A percentile compares a stretch with the other conserved stretches of the same genome.
These are phyloP conservation scores for Drosophila anomelani DNA, from an alignment of 2,888 invertebrate genomes.

Conservation along the genomic window DNA sequence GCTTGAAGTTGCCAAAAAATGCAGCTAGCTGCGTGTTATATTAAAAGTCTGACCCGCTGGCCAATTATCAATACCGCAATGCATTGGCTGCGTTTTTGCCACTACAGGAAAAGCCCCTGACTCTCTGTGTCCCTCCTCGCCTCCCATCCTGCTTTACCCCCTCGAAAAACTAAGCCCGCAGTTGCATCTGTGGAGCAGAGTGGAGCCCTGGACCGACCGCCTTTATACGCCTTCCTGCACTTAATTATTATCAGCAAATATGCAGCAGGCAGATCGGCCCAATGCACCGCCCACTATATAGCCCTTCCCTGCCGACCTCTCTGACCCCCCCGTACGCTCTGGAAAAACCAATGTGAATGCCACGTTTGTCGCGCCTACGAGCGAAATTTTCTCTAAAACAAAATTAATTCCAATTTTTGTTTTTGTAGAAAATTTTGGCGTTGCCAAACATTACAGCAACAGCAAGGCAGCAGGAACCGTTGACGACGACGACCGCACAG, in stretches of 20 bases:
- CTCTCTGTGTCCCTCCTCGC: neutral
- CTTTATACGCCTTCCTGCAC: conserved; percentile 80
- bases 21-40: conserved; percentile 19
- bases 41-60: conserved; percentile 57
- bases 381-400: conserved; percentile 83
- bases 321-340: neutral
- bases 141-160: neutral
- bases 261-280: conserved; percentile 65
- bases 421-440: conserved; percentile 80
- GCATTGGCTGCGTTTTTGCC: conserved; percentile 51
- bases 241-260: conserved; percentile 84
- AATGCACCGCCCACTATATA: conserved; percentile 3
- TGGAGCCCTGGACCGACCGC: conserved; percentile 41
- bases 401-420: conserved; percentile 84
- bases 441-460: conserved; percentile 69
- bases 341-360: conserved; percentile 27
- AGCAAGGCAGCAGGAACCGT: conserved; percentile 13
- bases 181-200: conserved; percentile 46
- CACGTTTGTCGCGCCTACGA: conserved; percentile 67
- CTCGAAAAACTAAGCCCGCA: conserved; percentile 37
- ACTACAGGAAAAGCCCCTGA: conserved; percentile 13
- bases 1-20: conserved; percentile 34
- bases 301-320: neutral
- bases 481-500: no score
- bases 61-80: conserved; percentile 77